Evolutionary conservation across 2,797 vertebrate genomes (phyloP), one percentile per base, ranked within the genome.

Genomic region (Scarus forsteni): DNA sequence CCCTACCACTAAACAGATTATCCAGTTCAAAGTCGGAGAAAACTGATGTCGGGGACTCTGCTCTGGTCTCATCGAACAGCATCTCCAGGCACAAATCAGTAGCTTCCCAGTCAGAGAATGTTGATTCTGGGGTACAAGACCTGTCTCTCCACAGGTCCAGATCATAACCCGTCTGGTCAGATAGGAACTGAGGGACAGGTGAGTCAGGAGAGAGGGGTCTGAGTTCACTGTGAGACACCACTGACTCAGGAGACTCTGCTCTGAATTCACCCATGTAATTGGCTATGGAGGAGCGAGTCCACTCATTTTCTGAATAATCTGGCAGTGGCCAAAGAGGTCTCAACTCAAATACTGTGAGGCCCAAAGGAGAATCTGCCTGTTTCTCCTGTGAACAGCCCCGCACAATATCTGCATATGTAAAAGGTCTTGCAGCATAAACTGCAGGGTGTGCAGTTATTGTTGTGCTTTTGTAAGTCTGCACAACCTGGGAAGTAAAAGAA

Each of bases 1-100:
- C 19, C 49, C 75, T 71, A 45, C 40, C 16, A 10, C 44, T 5
- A 49, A 77, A 73, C 6, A 73, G 44, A 0, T 11, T 16, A 1
- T 69, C 66, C 19, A 71, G 10, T 15, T 60, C 34, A 35, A 61
- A 10, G 14, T 73, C 67, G 10, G 77, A 73, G 1, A 0, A 2
- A 60, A 53, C 14, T 45, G 83, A 82, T 13, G 76, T 49, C 3
- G 79, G 72, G 2, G 83, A 86, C 1, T 50, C 58, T 66, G 73
- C 51, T 70, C 75, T 80, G 8, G 0, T 38, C 5, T 75, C 52
- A 0, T 60, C 48, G 68, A 84, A 78, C 7, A 80, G 27, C 15
- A 10, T 35, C 9, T 58, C 71, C 2, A 84, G 40, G 64, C 39
- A 72, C 14, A 79, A 53, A 55, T 81, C 63, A 15, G 53, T 62